Evolutionary conservation across 1,140 invertebrate genomes (phyloP), one percentile per base, ranked within the genome.

Genomic region (Drosophila sechellia): DNA sequence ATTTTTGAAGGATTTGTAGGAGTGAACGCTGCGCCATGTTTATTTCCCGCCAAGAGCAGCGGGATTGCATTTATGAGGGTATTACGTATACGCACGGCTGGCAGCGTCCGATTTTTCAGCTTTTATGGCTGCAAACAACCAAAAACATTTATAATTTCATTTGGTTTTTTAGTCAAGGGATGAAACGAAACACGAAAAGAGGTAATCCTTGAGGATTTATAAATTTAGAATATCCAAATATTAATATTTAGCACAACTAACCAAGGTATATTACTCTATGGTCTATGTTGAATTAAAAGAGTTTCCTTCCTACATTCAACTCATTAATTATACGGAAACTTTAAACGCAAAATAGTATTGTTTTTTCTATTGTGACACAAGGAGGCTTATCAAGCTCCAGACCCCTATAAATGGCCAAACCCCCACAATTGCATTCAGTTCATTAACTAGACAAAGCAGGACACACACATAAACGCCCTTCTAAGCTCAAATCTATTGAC

Each of bases 1-100:
- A 54, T 75, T 80, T 75, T 61, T 73, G 59, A 71, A 48, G 81
- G 81, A 86, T 84, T 81, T 84, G 77, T 48, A 73, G 46, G 45
- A 27, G 52, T 57, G 34, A 60, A 43, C 40, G 25, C 22, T n/a
- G 17, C 20, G 46, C 40, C 40, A 45, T 69, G 78, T 76, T 59
- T 70, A 70, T 72, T 50, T 74, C 42, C 71, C 37, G 22, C 22
- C 31, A 35, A 39, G 43, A 53, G 45, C 22, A 55, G 52, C 34
- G 48, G 42, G 59, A 71, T 71, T 57, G 64, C 68, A 68, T 73
- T 73, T 84, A 61, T 77, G 77, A 55, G 39, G 31, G 63, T 45
- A 54, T 61, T 70, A 74, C 56, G 48, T 59, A 81, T 68, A 81
- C 61, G 63, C 60, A 68, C 43, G 20, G 59, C 37, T 73, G 60